These are phyloP conservation scores for Drosophila basisetae DNA, from an alignment of 2,888 invertebrate species.

Conservation along the genomic window DNA sequence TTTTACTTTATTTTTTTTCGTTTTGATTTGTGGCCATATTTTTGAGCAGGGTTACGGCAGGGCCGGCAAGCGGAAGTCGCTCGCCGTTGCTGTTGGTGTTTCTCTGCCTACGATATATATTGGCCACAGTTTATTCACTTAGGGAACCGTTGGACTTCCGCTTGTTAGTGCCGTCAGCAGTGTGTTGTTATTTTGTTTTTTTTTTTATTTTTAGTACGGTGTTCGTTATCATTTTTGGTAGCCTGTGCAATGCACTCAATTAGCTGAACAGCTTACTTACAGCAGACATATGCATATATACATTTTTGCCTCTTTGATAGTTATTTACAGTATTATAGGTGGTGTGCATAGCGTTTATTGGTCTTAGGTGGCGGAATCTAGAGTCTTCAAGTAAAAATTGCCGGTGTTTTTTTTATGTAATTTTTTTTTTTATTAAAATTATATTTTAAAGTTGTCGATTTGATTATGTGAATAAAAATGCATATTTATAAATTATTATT, in stretches of 20 bases:
- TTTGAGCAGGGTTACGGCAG: conserved; percentile 41
- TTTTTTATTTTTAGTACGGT: conserved; percentile 5
- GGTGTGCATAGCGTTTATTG: conserved; percentile 15
- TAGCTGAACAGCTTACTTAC: conserved; percentile 32
- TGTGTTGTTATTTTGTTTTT: conserved; percentile 4
- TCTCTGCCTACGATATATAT: conserved; percentile 37
- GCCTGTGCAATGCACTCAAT: conserved; percentile 53
- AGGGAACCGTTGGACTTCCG: conserved; percentile 69
- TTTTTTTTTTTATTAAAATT: background rate
- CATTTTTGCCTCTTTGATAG: background rate
- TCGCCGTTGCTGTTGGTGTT: conserved; percentile 33
- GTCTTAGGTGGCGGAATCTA: background rate
- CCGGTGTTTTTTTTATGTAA: background rate
- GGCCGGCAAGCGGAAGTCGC: conserved; percentile 58
- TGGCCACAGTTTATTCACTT: conserved; percentile 75
- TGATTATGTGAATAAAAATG: background rate
- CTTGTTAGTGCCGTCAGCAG: conserved; percentile 46
- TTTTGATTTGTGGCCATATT: conserved; percentile 3
- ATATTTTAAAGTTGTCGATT: background rate
- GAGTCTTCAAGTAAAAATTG: background rate
- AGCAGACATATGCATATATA: background rate
- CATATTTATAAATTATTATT: background rate
- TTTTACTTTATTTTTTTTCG: conserved; percentile 4
- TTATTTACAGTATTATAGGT: background rate
- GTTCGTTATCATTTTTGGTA: conserved; percentile 31